Evolutionary conservation across 23 tunicate species (phyloP).

Genomic region (Phallusia fumigata): DNA sequence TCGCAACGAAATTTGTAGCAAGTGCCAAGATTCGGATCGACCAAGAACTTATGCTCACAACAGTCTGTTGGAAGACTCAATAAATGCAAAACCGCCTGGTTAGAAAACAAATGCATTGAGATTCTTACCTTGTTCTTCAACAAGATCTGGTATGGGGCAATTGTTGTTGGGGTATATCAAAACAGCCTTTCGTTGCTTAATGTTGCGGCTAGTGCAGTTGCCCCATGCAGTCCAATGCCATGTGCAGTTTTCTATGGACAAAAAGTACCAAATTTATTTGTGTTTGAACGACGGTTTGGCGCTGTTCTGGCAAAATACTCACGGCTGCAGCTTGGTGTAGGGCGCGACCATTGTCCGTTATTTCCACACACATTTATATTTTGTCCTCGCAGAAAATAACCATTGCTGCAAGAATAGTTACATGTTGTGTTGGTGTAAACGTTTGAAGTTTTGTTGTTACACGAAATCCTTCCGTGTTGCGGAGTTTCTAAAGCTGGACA

Average conservation of each 20-base stretch:
- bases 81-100: not conserved
- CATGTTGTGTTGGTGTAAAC: constrained; percentile 1
- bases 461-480: constrained; percentile 13
- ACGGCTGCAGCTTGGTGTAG: not conserved
- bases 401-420: not conserved
- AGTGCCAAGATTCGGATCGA: not conserved
- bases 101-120: not conserved
- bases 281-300: no score
- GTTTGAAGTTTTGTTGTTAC: constrained; percentile 2
- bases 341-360: constrained; percentile 15
- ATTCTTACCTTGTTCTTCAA: not conserved
- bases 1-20: constrained; percentile 40
- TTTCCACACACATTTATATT: constrained; percentile 10
- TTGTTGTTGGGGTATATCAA: not conserved
- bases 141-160: not conserved
- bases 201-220: constrained; percentile 5
- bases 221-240: constrained; percentile 42
- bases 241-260: constrained; percentile 19
- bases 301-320: not conserved
- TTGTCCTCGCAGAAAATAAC: not conserved
- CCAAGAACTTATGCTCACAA: constrained; percentile 5
- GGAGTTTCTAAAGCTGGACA: not conserved
- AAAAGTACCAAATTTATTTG: no score
- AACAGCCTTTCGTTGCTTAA: not conserved
- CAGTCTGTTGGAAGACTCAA: constrained; percentile 5